phyloP scores from a whole-genome alignment of 2,888 invertebrate species.

The Euproctis similis region DNA sequence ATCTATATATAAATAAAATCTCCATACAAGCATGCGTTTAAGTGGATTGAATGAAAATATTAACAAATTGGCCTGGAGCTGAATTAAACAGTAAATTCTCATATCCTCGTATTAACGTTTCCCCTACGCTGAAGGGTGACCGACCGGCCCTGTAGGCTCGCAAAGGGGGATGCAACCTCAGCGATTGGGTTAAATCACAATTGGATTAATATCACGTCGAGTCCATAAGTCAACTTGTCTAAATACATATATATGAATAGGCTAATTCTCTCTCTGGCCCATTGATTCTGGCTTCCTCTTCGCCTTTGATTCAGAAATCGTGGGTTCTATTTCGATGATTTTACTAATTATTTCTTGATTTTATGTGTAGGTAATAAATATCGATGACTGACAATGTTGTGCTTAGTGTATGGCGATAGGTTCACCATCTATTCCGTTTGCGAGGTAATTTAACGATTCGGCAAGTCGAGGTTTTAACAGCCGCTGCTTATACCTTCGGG shows the following conservation, averaged over 20 bases:
- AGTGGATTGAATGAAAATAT: conserved; percentile 74
- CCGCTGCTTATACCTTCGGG: too few relatives aligned
- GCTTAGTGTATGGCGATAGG: too few relatives aligned
- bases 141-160: conserved; percentile 42
- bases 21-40: conserved; percentile 52
- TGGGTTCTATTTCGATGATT: too few relatives aligned
- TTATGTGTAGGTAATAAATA: too few relatives aligned
- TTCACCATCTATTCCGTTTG: too few relatives aligned
- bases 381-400: too few relatives aligned
- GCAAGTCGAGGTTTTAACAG: too few relatives aligned
- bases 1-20: conserved; percentile 26
- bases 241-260: conserved; percentile 13
- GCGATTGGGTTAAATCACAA: conserved; percentile 71
- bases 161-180: conserved; percentile 66
- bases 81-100: conserved; percentile 76
- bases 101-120: conserved; percentile 71
- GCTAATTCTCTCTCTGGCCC: conserved; percentile 7
- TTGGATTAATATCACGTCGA: conserved; percentile 62
- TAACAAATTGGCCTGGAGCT: conserved; percentile 73
- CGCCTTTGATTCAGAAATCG: too few relatives aligned
- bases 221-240: conserved; percentile 22
- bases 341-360: too few relatives aligned
- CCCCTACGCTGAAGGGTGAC: conserved; percentile 66
- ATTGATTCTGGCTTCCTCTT: too few relatives aligned
- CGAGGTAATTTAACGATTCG: too few relatives aligned